A percentile compares a stretch with the other conserved stretches of the same genome.
Conservation (phyloP, 1,140 invertebrate genomes). For the Lepidotrigona ventralis region DNA sequence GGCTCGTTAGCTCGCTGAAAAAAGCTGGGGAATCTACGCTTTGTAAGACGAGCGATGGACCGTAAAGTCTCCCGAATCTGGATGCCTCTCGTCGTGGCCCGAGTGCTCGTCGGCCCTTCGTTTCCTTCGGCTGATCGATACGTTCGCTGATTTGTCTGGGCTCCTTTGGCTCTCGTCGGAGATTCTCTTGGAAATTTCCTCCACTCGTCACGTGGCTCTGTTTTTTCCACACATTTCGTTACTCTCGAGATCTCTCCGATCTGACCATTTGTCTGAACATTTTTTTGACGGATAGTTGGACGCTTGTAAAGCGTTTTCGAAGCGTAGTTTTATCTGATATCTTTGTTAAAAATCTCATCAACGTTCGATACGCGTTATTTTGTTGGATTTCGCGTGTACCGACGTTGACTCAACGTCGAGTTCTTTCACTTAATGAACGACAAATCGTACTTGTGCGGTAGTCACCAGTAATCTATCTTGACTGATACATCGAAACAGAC, state of each 20-base stretch:
- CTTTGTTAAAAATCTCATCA: too few relatives aligned
- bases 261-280: too few relatives aligned
- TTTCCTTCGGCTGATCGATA: constrained; percentile 33
- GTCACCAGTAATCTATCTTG: not conserved
- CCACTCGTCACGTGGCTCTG: not conserved
- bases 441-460: not conserved
- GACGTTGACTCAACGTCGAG: not conserved
- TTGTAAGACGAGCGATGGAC: constrained; percentile 65
- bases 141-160: constrained; percentile 37
- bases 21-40: constrained; percentile 62
- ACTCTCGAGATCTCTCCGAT: not conserved
- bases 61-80: constrained; percentile 64
- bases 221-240: not conserved
- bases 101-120: constrained; percentile 2
- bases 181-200: constrained; percentile 34
- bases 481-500: too few relatives aligned
- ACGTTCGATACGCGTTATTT: too few relatives aligned
- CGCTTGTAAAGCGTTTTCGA: not conserved
- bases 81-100: constrained; percentile 36
- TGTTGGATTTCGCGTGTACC: not conserved
- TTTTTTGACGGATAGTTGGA: not conserved
- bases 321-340: not conserved
- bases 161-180: constrained; percentile 16
- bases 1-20: constrained; percentile 64
- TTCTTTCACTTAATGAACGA: not conserved